Percentiles rank a stretch among this genome's conserved stretches.
Evolutionary conservation across 1,140 invertebrate species (phyloP).

Genomic region (Drosophila sp.): DNA sequence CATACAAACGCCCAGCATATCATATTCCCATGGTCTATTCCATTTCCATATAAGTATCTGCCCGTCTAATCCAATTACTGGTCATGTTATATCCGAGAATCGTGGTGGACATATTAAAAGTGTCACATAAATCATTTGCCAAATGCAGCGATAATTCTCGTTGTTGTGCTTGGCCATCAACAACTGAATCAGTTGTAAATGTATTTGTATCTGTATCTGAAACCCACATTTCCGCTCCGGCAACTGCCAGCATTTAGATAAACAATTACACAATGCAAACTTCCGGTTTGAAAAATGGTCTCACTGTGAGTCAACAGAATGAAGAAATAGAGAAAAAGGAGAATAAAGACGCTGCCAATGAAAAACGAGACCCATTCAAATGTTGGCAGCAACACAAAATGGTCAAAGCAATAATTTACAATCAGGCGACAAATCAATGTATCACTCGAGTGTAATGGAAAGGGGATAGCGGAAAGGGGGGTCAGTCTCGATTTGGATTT

Average conservation of each 20-base stretch:
- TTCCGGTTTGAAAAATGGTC: constrained; percentile 56
- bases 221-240: constrained; percentile 39
- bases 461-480: too few relatives aligned
- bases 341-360: constrained; percentile 39
- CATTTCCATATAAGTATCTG: constrained; percentile 5
- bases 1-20: constrained; percentile 25
- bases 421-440: constrained; percentile 59
- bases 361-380: constrained; percentile 45
- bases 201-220: constrained; percentile 13
- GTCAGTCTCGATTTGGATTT: constrained; percentile 3
- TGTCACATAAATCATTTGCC: constrained; percentile 73
- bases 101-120: constrained; percentile 39
- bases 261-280: constrained; percentile 57
- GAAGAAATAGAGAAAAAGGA: background rate
- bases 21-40: constrained; percentile 17
- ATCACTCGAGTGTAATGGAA: background rate
- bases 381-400: constrained; percentile 46
- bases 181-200: constrained; percentile 9
- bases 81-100: constrained; percentile 16
- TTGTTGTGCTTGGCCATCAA: constrained; percentile 39
- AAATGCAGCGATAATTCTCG: constrained; percentile 31
- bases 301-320: constrained; percentile 7
- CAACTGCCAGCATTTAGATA: constrained; percentile 51
- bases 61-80: constrained; percentile 52
- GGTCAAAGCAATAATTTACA: constrained; percentile 60